These are phyloP conservation scores for Sebastiscus tertius DNA, from an alignment of 2,797 vertebrate genomes.

Conservation along the genomic window DNA sequence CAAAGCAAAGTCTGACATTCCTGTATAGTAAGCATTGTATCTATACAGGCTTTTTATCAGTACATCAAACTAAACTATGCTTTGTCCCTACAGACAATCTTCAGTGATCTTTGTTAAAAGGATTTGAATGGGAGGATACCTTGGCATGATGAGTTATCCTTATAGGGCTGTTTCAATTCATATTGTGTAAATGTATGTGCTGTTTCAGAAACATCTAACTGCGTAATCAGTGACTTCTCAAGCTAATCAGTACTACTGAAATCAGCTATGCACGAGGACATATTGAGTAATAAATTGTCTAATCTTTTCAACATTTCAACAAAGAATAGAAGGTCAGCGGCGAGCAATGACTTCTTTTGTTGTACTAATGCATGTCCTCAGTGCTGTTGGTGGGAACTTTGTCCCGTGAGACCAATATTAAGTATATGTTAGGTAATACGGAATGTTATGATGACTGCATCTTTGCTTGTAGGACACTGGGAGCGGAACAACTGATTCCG, in stretches of 20 bases:
- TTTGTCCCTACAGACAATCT: not conserved
- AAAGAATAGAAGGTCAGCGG: not conserved
- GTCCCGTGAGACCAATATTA: conserved; percentile 4
- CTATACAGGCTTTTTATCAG: not conserved
- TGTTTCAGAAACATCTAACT: not conserved
- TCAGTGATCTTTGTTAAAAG: not conserved
- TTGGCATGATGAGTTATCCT: not conserved
- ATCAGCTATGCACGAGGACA: not conserved
- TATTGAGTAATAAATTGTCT: not conserved
- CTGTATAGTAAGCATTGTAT: not conserved
- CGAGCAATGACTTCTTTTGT: not conserved
- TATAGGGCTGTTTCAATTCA: not conserved
- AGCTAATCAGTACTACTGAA: not conserved
- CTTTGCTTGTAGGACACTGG: not conserved
- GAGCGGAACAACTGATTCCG: not conserved
- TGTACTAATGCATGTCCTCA: not conserved
- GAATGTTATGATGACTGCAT: not conserved
- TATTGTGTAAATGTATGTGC: not conserved
- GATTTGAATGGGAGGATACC: not conserved
- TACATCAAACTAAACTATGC: not conserved
- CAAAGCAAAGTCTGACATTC: conserved; percentile 12
- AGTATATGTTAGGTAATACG: not conserved
- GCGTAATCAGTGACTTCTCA: not conserved
- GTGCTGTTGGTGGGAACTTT: not conserved
- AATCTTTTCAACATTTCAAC: not conserved